Evolutionary conservation across 2,113 vertebrate genomes (phyloP).

Genomic region (Limnothrissa miodon): DNA sequence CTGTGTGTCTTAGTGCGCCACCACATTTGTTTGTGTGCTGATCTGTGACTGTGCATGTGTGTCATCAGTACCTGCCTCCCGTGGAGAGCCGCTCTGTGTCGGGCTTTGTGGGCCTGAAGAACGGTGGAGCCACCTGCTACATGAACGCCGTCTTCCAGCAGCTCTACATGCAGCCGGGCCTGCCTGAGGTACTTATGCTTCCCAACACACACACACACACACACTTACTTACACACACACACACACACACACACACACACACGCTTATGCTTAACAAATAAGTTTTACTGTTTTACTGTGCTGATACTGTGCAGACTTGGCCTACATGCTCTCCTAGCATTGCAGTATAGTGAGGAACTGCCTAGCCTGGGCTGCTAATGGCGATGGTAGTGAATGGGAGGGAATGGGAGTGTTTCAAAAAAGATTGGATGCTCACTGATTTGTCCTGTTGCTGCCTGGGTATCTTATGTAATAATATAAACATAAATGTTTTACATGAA

Average conservation of each 20-base stretch:
- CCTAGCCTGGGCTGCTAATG: background rate
- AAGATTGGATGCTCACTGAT: too few species aligned
- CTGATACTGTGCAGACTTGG: background rate
- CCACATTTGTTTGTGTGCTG: too few species aligned
- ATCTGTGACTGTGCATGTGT: background rate
- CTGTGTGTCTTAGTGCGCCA: too few species aligned
- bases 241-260: background rate
- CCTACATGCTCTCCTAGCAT: background rate
- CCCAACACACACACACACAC: background rate
- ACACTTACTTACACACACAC: constrained; percentile 2
- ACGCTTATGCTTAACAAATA: background rate
- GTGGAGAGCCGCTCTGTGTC: constrained; percentile 93
- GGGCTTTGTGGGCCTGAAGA: constrained; percentile 95
- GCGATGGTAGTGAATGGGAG: too few species aligned
- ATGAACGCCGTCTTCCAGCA: constrained; percentile 99
- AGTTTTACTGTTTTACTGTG: too few species aligned
- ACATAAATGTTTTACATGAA: too few species aligned
- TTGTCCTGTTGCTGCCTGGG: too few species aligned
- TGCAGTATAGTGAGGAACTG: background rate
- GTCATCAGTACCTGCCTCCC: constrained; percentile 86
- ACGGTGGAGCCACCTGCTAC: constrained; percentile 96
- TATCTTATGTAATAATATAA: too few species aligned
- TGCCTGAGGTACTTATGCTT: constrained; percentile 82
- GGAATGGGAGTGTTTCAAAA: too few species aligned
- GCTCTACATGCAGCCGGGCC: constrained; percentile 97